Base-by-base conservation (phyloP, 2,888 invertebrate species). In the Synanthedon tipuliformis region DNA sequence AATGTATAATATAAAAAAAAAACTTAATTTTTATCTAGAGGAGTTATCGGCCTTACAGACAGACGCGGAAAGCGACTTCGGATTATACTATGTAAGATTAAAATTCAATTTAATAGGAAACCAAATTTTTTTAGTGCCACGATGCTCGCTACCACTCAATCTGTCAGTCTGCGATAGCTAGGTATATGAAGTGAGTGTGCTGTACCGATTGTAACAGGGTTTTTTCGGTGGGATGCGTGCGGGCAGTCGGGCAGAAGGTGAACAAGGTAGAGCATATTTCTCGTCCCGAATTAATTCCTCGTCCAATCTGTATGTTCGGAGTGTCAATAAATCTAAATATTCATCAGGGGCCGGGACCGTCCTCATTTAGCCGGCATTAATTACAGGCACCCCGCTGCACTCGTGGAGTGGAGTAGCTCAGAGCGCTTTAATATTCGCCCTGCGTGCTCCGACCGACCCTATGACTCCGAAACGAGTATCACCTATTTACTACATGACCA, bases 291-390 rank as follows among this genome's bases (percentile, higher is more conserved):
- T 50, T 50, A 50, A 50, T 50, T 27, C 59, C 55, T 59, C 58
- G 60, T 60, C 59, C 65, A 59, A 63, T 63, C 61, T 63, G 63
- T 61, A 57, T 61, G 61, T 66, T 62, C 57, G 58, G 56, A 63
- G 62, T 64, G 71, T 69, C 71, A 66, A 74, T 75, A 72, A 69
- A 75, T 73, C 65, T 75, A 73, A 76, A 76, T 76, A 76, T 74
- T 75, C 72, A 75, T 71, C 63, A 71, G 66, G 56, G 56, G 53
- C 56, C 53, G 54, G 57, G 53, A 54, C 49, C 13, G 41, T 56
- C 53, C 61, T 66, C 66, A 61, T 65, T 68, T 61, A 61, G 34
- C 18, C 57, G 59, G 64, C 64, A 66, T 68, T 71, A 64, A 68
- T 72, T 68, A 71, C 61, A 34, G 50, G 49, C 49, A 49, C 49